These are phyloP conservation scores for Lobophora halterata DNA, from an alignment of 2,888 invertebrate species.

Conservation along the genomic window DNA sequence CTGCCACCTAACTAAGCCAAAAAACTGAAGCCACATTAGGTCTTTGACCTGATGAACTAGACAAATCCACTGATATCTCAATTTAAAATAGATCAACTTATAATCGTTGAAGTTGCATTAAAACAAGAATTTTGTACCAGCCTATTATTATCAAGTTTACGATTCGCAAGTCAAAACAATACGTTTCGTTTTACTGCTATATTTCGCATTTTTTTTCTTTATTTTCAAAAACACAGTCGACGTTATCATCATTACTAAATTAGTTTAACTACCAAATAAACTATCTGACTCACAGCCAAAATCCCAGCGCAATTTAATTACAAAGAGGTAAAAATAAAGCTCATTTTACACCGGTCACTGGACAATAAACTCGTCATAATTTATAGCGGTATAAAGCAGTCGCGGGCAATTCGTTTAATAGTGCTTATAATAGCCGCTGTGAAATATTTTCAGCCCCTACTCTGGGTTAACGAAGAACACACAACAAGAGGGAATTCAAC, in stretches of 20 bases:
- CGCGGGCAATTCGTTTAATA: constrained; percentile 42
- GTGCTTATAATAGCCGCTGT: constrained; percentile 39
- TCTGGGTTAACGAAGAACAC: constrained; percentile 19
- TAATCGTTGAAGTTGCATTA: too few species aligned
- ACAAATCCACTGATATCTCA: too few species aligned
- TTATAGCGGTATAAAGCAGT: constrained; percentile 49
- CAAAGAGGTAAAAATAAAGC: constrained; percentile 20
- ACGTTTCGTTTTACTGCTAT: too few species aligned
- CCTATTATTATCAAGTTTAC: too few species aligned
- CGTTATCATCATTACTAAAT: constrained; percentile 3
- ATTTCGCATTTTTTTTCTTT: constrained; percentile 11
- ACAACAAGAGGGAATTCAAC: too few species aligned
- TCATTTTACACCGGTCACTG: constrained; percentile 35
- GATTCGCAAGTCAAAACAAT: too few species aligned
- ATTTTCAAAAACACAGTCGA: constrained; percentile 4
- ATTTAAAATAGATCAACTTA: too few species aligned
- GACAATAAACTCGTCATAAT: constrained; percentile 46
- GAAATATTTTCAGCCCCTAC: constrained; percentile 27
- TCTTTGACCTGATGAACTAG: too few species aligned
- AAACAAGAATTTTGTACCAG: too few species aligned
- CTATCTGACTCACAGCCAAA: constrained; percentile 2
- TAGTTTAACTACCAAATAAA: constrained; percentile 9
- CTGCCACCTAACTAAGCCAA: too few species aligned
- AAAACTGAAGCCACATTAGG: too few species aligned
- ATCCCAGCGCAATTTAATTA: constrained; percentile 11